Conservation (phyloP, 2,888 invertebrate species). For the Macroteleia sp. region DNA sequence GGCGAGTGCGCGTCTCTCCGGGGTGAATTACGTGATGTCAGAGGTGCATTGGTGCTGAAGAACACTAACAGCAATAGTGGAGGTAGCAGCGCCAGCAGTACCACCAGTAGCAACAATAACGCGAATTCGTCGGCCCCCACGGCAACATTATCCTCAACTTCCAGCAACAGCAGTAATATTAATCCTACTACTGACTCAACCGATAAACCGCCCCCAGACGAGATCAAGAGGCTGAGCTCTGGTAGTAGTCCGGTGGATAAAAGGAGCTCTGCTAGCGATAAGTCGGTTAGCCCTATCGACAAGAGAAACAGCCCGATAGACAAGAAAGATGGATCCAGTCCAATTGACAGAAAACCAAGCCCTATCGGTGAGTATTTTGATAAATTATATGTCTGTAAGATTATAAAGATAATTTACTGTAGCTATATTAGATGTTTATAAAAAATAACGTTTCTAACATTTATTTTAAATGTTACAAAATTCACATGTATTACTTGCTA, state of each 20-base stretch:
- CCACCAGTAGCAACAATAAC: slow-evolving; percentile 70
- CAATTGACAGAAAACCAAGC: slow-evolving; percentile 73
- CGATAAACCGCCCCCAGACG: slow-evolving; percentile 72
- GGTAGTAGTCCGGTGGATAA: slow-evolving; percentile 81
- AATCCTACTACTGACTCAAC: slow-evolving; percentile 64
- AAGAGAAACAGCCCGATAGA: slow-evolving; percentile 80
- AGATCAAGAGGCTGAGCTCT: slow-evolving; percentile 78
- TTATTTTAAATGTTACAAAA: too few relatives aligned
- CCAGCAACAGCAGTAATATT: slow-evolving; percentile 67
- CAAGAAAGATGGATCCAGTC: slow-evolving; percentile 75
- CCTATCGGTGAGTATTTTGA: too few relatives aligned
- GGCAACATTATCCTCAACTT: slow-evolving; percentile 70
- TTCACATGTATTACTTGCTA: too few relatives aligned
- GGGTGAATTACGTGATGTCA: slow-evolving; percentile 85
- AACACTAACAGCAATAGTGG: slow-evolving; percentile 73
- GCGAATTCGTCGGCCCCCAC: slow-evolving; percentile 66
- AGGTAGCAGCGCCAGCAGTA: slow-evolving; percentile 67
- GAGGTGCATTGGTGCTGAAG: slow-evolving; percentile 79
- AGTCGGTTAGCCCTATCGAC: slow-evolving; percentile 85
- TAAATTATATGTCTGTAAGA: too few relatives aligned
- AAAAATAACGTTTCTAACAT: too few relatives aligned
- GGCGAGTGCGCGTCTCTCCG: slow-evolving; percentile 86
- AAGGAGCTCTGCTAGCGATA: slow-evolving; percentile 80
- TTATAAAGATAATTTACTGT: too few relatives aligned
- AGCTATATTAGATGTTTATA: too few relatives aligned